Percentiles rank a stretch among this genome's conserved stretches.
Conservation (phyloP, 2,888 invertebrate genomes). For the Nysson spinosus region DNA sequence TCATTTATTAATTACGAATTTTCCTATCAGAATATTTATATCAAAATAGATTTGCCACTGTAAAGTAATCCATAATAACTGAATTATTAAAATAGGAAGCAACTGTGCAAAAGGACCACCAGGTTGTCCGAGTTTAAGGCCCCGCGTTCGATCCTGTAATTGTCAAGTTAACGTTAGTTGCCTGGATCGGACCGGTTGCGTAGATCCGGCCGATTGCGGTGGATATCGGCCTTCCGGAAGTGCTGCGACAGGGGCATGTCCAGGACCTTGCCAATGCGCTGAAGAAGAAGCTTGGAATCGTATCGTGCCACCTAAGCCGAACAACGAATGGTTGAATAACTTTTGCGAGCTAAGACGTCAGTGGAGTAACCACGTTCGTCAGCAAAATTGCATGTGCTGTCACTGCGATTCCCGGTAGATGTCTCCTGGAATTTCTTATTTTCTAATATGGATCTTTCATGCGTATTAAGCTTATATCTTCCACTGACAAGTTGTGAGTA, state of each 20-base stretch:
- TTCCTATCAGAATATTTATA: not conserved
- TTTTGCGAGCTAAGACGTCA: constrained; percentile 69
- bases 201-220: constrained; percentile 55
- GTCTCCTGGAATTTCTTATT: not conserved
- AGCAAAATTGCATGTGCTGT: constrained; percentile 65
- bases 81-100: constrained; percentile 43
- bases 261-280: constrained; percentile 65
- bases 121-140: constrained; percentile 40
- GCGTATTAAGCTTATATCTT: too few relatives aligned
- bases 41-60: not conserved
- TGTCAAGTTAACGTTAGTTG: constrained; percentile 62
- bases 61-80: not conserved
- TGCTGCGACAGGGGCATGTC: constrained; percentile 58
- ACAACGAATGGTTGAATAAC: constrained; percentile 67
- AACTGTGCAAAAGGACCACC: constrained; percentile 40
- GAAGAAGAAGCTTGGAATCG: constrained; percentile 72
- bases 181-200: constrained; percentile 42
- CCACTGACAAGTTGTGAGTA: too few relatives aligned
- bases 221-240: constrained; percentile 54
- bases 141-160: constrained; percentile 54
- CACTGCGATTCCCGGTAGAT: constrained; percentile 62
- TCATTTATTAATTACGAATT: too few relatives aligned
- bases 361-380: constrained; percentile 70
- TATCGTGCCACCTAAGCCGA: constrained; percentile 67
- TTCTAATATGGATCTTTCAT: too few relatives aligned